Conservation (phyloP, 2,797 vertebrate species). For the Poliocrania exsul region DNA sequence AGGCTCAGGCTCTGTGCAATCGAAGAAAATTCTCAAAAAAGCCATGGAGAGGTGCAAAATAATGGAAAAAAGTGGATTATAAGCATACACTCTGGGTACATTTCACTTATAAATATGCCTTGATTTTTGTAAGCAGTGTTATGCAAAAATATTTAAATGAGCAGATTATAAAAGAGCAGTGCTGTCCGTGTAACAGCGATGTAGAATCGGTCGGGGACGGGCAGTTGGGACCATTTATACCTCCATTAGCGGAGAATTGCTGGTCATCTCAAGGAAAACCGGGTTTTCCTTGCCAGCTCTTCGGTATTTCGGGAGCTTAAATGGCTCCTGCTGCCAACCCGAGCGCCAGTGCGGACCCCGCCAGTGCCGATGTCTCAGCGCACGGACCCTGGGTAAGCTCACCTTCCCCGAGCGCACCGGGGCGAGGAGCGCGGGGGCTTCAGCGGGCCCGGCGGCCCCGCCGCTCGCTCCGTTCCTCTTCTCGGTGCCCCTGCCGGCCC, state of each 20-base stretch:
- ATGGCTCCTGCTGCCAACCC: not conserved
- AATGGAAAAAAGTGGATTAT: not conserved
- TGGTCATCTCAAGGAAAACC: not conserved
- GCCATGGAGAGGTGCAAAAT: not conserved
- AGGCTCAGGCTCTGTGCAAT: not conserved
- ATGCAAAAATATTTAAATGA: not conserved
- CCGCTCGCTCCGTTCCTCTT: not conserved
- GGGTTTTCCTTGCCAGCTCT: not conserved
- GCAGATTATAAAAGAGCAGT: not conserved
- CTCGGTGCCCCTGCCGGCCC: not conserved
- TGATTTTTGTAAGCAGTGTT: not conserved
- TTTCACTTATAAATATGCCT: not conserved
- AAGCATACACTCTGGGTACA: not conserved
- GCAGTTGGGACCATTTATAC: not conserved
- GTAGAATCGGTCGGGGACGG: not conserved
- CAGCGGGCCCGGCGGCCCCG: not conserved
- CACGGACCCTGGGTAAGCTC: no score
- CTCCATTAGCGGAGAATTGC: not conserved
- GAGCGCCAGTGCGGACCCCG: not conserved
- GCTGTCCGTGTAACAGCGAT: accelerated
- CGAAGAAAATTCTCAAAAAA: not conserved
- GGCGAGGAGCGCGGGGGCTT: not conserved
- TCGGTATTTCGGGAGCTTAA: not conserved
- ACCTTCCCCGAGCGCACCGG: not conserved
- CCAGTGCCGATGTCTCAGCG: not conserved